These are phyloP conservation scores for Luperina testacea DNA, from an alignment of 2,888 invertebrate species.

Conservation along the genomic window DNA sequence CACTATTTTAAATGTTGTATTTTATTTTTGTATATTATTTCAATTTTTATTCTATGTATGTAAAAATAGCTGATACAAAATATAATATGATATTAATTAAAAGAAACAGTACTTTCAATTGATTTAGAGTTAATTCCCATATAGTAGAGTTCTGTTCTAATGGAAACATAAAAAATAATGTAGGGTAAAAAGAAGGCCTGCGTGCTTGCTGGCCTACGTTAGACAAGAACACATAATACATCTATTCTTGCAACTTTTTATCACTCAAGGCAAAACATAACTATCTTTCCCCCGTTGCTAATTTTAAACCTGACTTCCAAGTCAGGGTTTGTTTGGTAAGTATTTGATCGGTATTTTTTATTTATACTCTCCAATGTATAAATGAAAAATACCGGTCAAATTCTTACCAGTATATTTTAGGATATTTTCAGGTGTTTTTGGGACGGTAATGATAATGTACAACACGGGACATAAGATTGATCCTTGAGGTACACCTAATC, in stretches of 20 bases:
- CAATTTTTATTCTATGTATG: slow-evolving; percentile 48
- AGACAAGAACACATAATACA: not conserved
- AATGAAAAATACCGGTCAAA: not conserved
- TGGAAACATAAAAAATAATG: not conserved
- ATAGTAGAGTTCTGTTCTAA: not conserved
- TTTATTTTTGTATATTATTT: slow-evolving; percentile 53
- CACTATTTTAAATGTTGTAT: slow-evolving; percentile 11
- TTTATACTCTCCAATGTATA: not conserved
- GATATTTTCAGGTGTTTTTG: not conserved
- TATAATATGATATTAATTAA: slow-evolving; percentile 63
- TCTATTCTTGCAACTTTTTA: not conserved
- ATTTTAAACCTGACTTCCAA: not conserved
- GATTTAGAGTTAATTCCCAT: not conserved
- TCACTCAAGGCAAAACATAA: not conserved
- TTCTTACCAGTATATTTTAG: not conserved
- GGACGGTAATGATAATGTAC: not conserved
- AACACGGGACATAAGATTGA: not conserved
- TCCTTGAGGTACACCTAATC: not conserved
- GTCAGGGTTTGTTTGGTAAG: too few relatives aligned
- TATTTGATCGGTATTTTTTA: too few relatives aligned
- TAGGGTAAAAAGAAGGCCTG: not conserved
- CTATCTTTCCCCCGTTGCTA: not conserved
- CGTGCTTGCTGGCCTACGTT: not conserved
- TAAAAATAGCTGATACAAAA: slow-evolving; percentile 56
- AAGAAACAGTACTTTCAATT: slow-evolving; percentile 31